Evolutionary conservation across 1,140 invertebrate species (phyloP), one percentile per base, ranked within the genome.

Genomic region (Drosophila sechellia): DNA sequence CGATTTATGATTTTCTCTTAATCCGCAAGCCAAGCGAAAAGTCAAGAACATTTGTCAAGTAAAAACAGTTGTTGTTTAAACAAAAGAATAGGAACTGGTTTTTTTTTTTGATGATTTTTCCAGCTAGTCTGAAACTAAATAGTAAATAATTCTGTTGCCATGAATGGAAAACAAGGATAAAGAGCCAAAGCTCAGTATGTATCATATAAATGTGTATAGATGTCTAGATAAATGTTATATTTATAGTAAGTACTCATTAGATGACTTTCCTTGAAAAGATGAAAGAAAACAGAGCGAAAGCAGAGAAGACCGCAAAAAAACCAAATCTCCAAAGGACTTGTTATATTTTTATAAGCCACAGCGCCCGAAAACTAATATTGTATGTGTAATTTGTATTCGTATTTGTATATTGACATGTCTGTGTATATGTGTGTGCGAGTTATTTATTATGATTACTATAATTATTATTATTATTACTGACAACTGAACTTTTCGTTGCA

Each of bases 261-360:
- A 73, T 83, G 63, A 75, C 73, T 76, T 85, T 69, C 74, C 75
- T 71, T 79, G 60, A 72, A 50, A 56, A 65, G 52, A 63, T 64
- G 37, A 56, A 50, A 31, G 37, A 61, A 37, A 71, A 31, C 50
- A 11, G 27, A 27, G 20, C 20, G 27, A 27, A 27, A 27, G n/a
- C 22, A 37, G 22, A 25, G 22, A 55, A 40, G 45, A 75, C 55
- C 39, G 58, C 56, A 71, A 64, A 39, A 5, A 31, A 31, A 53
- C 49, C 39, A 35, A 68, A 75, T 76, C 79, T 79, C 70, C 79
- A 87, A 86, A 72, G 79, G 81, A 87, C 83, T 87, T 86, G 83
- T 87, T 86, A 86, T 86, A 86, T 86, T 86, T 86, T 86, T 86
- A 79, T 87, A 86, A 87, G 58, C 59, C 52, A 56, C 77, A 68